Evolutionary conservation across 23 tunicate species (phyloP), one percentile per base, ranked within the genome.

Genomic region (Trididemnum nubilum): DNA sequence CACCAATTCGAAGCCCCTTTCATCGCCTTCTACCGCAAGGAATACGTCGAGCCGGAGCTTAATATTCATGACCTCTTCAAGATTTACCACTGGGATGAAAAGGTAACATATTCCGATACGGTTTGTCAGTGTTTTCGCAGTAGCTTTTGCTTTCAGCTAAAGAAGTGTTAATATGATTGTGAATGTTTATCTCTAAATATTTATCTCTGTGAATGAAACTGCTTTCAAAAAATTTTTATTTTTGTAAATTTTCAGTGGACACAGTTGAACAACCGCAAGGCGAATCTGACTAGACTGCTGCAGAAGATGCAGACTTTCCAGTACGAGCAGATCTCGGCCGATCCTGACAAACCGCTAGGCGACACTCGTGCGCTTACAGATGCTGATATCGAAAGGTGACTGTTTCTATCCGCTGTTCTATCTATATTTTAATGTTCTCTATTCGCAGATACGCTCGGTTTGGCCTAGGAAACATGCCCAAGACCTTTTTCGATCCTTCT

Each of bases 1-100:
- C 87, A 93, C 73, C 89, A 83, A 29, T 88, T 83, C 65, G 98
- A 93, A 70, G 61, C 87, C 57, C 98, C 98, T 1, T 93, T 85
- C 83, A 93, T 93, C 61, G 92, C 93, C 21, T 93, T 88, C 81
- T 93, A 93, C 80, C 64, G 98, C 59, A 93, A 93, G 81, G 98
- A 93, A 75, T 93, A 93, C 50, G 87, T 88, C 25, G 98, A 93
- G 70, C 98, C 98, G 0, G 90, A 93, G 39, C 83, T 93, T 0
- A 88, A 93, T 51, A 87, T 93, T 34, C 89, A 87, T 76, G 98
- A 93, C 58, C 38, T 93, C 27, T 83, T 76, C 73, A 87, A 88
- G 37, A 87, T 93, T 24, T 93, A 93, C 66, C 98, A 93, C 84
- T 93, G 98, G 93, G 98, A 93, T 81, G 98, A 93, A 64, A 93